Conservation (phyloP, 1,140 invertebrate species). For the Platyura marginata region DNA sequence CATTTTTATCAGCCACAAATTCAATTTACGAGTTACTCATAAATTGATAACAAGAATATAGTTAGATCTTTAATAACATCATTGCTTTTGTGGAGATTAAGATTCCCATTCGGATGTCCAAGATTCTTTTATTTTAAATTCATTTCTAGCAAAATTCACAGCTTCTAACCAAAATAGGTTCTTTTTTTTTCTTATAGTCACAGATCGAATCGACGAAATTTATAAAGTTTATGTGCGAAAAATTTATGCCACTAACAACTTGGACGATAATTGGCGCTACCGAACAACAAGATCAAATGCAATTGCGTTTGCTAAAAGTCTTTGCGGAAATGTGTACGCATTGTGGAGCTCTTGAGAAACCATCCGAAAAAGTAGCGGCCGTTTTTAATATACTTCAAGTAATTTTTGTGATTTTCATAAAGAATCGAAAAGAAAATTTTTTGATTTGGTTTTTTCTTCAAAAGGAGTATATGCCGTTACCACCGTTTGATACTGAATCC, state of each 20-base stretch:
- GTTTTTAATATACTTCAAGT: slow-evolving; percentile 66
- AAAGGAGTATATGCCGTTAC: slow-evolving; percentile 59
- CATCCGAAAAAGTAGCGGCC: slow-evolving; percentile 49
- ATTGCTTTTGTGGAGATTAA: neutral
- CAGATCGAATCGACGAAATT: slow-evolving; percentile 77
- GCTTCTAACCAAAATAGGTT: too few relatives aligned
- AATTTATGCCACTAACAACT: slow-evolving; percentile 49
- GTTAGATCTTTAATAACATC: neutral
- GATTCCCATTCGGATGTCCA: too few relatives aligned
- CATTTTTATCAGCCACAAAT: too few relatives aligned
- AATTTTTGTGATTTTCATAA: too few relatives aligned
- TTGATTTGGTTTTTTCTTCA: slow-evolving; percentile 13
- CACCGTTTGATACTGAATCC: slow-evolving; percentile 42
- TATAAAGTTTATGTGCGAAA: slow-evolving; percentile 69
- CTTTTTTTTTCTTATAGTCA: too few relatives aligned
- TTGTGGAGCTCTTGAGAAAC: slow-evolving; percentile 55
- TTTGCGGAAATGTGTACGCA: slow-evolving; percentile 69
- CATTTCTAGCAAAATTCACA: too few relatives aligned
- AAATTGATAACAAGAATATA: neutral
- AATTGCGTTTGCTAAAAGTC: slow-evolving; percentile 69
- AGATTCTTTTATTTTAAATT: too few relatives aligned
- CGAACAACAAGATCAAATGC: slow-evolving; percentile 44
- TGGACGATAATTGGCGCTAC: slow-evolving; percentile 32
- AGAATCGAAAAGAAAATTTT: too few relatives aligned
- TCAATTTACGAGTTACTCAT: too few relatives aligned